Conservation (phyloP, 2,113 vertebrate species). For the Seriola rivoliana region DNA sequence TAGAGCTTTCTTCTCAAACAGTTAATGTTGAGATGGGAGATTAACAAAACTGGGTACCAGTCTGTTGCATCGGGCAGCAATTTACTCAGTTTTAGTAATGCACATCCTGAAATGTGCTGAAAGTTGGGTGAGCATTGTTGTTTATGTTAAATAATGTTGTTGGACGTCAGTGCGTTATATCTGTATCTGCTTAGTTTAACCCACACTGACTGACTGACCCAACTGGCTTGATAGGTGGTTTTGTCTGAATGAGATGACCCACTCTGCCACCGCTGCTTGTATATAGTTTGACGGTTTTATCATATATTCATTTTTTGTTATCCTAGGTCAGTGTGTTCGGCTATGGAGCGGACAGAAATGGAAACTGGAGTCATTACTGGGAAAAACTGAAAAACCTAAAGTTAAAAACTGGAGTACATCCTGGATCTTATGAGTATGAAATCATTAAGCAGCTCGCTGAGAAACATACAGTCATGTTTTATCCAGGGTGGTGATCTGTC, state of each 20-base stretch:
- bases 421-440: slow-evolving; percentile 52
- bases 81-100: too few species aligned
- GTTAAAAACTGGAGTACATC: slow-evolving; percentile 47
- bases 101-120: not conserved
- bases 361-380: slow-evolving; percentile 73
- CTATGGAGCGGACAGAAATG: slow-evolving; percentile 57
- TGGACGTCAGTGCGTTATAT: too few species aligned
- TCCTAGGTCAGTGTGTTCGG: slow-evolving; percentile 53
- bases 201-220: too few species aligned
- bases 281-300: not conserved
- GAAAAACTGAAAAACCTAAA: not conserved
- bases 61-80: too few species aligned
- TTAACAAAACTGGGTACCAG: too few species aligned
- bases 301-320: not conserved
- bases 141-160: not conserved
- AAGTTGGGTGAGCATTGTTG: too few species aligned
- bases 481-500: not conserved
- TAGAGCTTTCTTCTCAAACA: too few species aligned
- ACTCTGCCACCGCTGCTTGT: not conserved
- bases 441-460: slow-evolving; percentile 19
- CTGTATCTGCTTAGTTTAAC: too few species aligned
- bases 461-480: slow-evolving; percentile 8
- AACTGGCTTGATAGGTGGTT: too few species aligned
- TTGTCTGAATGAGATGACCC: not conserved
- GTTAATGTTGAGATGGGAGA: too few species aligned